Evolutionary conservation across 2,113 vertebrate species (phyloP).

Genomic region (Blennius ocellaris): DNA sequence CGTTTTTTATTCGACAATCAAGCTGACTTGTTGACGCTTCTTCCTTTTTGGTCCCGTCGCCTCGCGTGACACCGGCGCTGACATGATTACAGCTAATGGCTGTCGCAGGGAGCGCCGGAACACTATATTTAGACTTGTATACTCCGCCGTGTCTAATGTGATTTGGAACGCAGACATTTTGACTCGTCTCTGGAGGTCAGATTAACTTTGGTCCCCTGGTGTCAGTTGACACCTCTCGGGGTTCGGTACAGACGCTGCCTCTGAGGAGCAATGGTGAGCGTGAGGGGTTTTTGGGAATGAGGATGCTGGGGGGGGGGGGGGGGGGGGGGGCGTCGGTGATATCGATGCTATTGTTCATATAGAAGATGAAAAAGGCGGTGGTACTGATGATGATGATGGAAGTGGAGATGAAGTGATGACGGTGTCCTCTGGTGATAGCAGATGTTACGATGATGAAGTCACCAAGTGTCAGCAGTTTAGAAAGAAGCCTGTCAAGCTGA

Average conservation of each 20-base stretch:
- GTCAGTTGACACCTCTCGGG: conserved; percentile 30
- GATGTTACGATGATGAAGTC: conserved; percentile 67
- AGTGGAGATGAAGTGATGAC: conserved; percentile 50
- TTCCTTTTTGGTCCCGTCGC: conserved; percentile 75
- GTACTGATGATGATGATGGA: conserved; percentile 28
- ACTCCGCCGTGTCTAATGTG: conserved; percentile 30
- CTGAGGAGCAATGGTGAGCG: conserved; percentile 27
- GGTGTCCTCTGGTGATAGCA: conserved; percentile 33
- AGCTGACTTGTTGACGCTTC: conserved; percentile 70
- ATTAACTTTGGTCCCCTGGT: conserved; percentile 40
- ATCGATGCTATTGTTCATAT: no score
- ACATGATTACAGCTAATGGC: conserved; percentile 80
- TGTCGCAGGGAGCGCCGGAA: conserved; percentile 49
- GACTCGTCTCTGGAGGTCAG: conserved; percentile 29
- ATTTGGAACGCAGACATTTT: conserved; percentile 41
- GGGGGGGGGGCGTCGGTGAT: conserved; percentile 14
- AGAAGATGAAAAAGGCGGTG: conserved; percentile 38
- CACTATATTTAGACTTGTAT: conserved; percentile 65
- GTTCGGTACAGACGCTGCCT: neutral
- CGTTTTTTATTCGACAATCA: conserved; percentile 57
- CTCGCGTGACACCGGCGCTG: conserved; percentile 66
- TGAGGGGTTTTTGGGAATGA: neutral
- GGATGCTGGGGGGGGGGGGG: conserved; percentile 37
- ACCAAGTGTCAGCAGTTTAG: conserved; percentile 64
- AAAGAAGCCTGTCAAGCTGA: conserved; percentile 44